Evolutionary conservation across 1,140 invertebrate species (phyloP).

Genomic region (Akabosia matsudoensis): DNA sequence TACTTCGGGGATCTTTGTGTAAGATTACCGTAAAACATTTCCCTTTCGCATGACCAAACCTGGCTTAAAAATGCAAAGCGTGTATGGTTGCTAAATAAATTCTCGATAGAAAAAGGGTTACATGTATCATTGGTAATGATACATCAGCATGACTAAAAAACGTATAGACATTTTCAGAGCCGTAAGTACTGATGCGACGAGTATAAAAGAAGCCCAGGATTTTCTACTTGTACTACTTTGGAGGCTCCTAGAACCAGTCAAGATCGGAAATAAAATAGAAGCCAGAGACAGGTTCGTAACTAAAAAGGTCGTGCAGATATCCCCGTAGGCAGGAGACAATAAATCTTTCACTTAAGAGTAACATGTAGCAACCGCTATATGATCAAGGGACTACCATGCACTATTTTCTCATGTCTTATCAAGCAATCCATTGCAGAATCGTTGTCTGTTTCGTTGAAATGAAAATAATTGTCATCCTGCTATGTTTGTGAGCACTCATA

Average conservation of each 20-base stretch:
- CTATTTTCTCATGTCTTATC: no score
- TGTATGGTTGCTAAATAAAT: no score
- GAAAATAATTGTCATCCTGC: constrained; percentile 17
- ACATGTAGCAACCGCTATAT: constrained; percentile 10
- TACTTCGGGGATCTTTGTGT: not conserved
- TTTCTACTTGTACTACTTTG: no score
- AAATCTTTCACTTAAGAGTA: constrained; percentile 17
- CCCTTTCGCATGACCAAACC: not conserved
- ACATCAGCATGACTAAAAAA: no score
- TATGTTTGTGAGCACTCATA: not conserved
- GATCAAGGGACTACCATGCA: not conserved
- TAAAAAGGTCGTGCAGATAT: constrained; percentile 4
- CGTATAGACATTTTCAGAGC: no score
- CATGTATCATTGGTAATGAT: no score
- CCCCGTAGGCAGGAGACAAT: constrained; percentile 15
- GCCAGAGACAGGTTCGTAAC: not conserved
- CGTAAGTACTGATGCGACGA: no score
- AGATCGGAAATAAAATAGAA: not conserved
- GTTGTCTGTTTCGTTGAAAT: not conserved
- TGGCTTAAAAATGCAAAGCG: not conserved
- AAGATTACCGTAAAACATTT: not conserved
- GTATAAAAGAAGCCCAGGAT: no score
- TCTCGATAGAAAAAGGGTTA: no score
- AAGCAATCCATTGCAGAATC: no score
- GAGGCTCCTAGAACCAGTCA: no score